Evolutionary conservation across 2,113 vertebrate genomes (phyloP), one percentile per base, ranked within the genome.

Genomic region (Calonectris borealis): DNA sequence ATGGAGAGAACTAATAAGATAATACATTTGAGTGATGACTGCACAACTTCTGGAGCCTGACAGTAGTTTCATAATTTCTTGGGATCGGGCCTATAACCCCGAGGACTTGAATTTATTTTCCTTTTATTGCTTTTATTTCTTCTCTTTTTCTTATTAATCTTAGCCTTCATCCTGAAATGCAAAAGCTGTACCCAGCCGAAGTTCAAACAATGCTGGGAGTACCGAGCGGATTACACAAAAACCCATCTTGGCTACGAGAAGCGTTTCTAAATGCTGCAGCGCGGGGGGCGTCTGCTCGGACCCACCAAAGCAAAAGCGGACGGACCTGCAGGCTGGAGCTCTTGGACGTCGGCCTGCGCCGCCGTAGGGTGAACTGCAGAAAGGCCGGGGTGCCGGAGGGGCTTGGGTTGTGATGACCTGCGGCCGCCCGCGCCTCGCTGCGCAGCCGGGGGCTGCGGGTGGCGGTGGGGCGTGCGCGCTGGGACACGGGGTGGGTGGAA

Each of bases 21-120:
- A 75, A 85, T 90, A 70, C 70, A 31, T 88, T 88, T 79, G 83
- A 95, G 88, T 62, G 85, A 93, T 92, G 88, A 88, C 60, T 55
- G 64, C 36, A 79, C 51, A 66, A 42, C 66, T 95, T 82, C 51
- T 88, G 86, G 78, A 88, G 77, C 58, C 86, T 82, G 75, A 68
- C 44, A 32, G 84, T 40, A 90, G 38, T 94, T 92, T 92, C 51
- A 42, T 94, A 88, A 76, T 82, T 70, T 85, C 65, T 90, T 92
- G 82, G 91, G 57, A 78, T 31, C 5, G 7, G 68, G 77, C 68
- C 85, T 52, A 73, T 86, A 94, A 46, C 62, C 77, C 91, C 4
- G 21, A 96, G 91, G 92, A 88, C 93, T 91, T 94, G 9, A 83
- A 89, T 86, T 95, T 94, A 73, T 94, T 97, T 95, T 90, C 61